Base-by-base conservation (phyloP, 92 coral and sea anemone genomes). In the Umimayanthus chanpuru region DNA sequence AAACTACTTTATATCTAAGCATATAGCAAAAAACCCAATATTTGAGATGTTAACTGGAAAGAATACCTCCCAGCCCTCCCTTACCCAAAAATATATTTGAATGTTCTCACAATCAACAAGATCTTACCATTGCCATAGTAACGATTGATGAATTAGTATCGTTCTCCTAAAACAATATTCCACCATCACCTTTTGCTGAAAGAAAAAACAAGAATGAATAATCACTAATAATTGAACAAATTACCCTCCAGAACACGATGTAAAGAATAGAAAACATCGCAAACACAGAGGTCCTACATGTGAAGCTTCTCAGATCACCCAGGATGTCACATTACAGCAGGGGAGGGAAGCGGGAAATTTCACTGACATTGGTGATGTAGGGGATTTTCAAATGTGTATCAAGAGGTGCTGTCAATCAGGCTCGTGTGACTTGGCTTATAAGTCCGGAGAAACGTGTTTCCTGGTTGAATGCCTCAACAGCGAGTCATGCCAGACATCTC, bases 281-380 rank as follows among this genome's bases (percentile, higher is more conserved):
- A 95, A 95, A 74, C 98, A 95, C 76, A 81, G 94, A 29, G 94
- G 85, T 14, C 98, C 98, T n/a, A 88, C 82, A 20, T 95, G 98
- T 50, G 81, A 88, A 16, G 98, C 94, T 32, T 92, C 92, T 15
- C 80, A 77, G 71, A 85, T 89, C 73, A 93, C 96, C 18, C 94
- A 95, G 78, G 98, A 95, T 78, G 81, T 86, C 67, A 95, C 98
- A 23, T 71, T 95, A 40, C 83, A 88, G 58, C 96, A 85, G 9
- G 98, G 98, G 6, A 91, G 86, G 85, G 88, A 90, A 80, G 96
- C 98, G 66, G 98, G 98, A 88, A 95, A 95, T 86, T 95, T 95
- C 81, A 95, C 98, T 67, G 94, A 92, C 81, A 86, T 95, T 21
- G 98, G 98, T 12, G 98, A 95, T 81, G 94, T 95, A n/a, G 98